Base-by-base conservation (phyloP, 2,113 vertebrate genomes). In the Xenus cinereus region DNA sequence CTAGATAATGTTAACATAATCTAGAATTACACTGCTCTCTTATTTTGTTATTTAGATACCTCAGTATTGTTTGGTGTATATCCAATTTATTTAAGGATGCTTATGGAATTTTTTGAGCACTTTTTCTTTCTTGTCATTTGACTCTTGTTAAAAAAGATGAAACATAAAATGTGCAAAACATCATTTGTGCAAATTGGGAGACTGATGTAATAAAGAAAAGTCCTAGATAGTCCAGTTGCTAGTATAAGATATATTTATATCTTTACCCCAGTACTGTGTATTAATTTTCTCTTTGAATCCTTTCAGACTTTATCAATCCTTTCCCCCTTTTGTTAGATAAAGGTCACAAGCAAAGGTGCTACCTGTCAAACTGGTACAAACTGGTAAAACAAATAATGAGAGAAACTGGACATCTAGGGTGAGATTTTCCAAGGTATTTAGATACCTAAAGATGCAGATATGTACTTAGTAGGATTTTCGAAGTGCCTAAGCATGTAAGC, bases 381-480 rank as follows among this genome's bases (percentile, higher is more conserved):
- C 78, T 48, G 48, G 48, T 82, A 72, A 43, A 94, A 46, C 89
- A 59, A 84, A 72, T n/a, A 60, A 57, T 1, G 53, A 33, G 87
- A 72, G 94, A 91, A 92, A 72, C 48, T 72, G 71, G 48, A 60
- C 74, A n/a, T 87, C 62, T 2, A 68, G 81, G 62, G 66, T 43
- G 93, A 89, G 93, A 66, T 94, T 79, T 95, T 45, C 63, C 45
- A 45, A 75, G 62, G 87, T 69, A 63, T 91, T 94, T 91, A 87
- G 87, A 59, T 93, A 14, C 84, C 84, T 94, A 45, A 91, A 91
- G 94, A 87, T 79, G 66, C 77, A 96, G 91, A 87, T 26, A 84
- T 67, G 73, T 75, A 84, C 87, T 97, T 82, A 97, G 96, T 11
- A 73, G 96, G 96, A 96, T 96, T 96, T 87, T 81, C 89, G 2